phyloP scores from a whole-genome alignment of 2,113 vertebrate genomes.

The Parus major region DNA sequence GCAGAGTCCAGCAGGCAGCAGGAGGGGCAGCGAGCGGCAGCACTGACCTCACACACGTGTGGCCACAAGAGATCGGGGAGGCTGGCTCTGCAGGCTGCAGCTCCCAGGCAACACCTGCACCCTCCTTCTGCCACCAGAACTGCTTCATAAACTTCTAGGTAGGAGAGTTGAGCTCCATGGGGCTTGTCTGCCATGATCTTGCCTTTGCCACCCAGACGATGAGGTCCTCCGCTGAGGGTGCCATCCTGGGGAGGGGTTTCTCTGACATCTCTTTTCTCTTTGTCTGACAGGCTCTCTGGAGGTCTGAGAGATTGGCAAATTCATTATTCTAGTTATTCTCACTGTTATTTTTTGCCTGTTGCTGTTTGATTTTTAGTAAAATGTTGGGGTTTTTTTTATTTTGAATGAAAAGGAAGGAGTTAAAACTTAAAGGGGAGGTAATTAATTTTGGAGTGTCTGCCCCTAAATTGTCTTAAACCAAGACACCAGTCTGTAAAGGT shows the following conservation, averaged over 20 bases:
- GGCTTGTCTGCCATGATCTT: not conserved
- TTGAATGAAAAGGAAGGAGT: not conserved
- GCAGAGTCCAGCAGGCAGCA: rapidly evolving
- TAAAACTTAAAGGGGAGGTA: not conserved
- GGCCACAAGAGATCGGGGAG: rapidly evolving
- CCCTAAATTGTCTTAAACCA: not conserved
- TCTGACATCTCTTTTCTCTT: too few relatives aligned
- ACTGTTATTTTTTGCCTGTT: not conserved
- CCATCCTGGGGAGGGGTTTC: too few relatives aligned
- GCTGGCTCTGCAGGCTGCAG: not conserved
- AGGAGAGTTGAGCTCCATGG: not conserved
- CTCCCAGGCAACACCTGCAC: not conserved
- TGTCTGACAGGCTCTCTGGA: not conserved
- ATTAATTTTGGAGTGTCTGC: not conserved
- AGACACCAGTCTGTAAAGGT: not conserved
- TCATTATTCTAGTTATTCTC: not conserved
- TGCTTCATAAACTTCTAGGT: rapidly evolving
- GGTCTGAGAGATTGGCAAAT: not conserved
- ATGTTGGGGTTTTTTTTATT: not conserved
- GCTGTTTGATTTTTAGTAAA: not conserved
- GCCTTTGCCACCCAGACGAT: not conserved
- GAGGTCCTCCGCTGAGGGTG: rapidly evolving
- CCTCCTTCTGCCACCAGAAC: not conserved
- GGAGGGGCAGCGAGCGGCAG: not conserved
- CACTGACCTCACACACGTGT: rapidly evolving